Percentiles rank a stretch among this genome's conserved stretches.
phyloP scores from a whole-genome alignment of 2,888 invertebrate genomes.

The Limnephilus marmoratus region DNA sequence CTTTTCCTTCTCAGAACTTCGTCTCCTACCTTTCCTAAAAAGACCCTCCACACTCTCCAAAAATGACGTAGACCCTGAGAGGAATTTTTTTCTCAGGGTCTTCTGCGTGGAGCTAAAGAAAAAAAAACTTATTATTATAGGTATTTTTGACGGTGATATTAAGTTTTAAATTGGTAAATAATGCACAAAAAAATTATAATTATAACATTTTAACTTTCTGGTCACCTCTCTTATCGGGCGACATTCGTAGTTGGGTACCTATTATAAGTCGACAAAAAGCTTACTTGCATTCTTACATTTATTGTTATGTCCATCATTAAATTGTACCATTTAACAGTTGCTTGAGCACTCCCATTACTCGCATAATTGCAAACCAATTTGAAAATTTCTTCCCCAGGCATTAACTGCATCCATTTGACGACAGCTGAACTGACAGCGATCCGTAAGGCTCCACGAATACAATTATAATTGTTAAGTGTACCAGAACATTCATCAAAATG shows the following conservation, averaged over 20 bases:
- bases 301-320: not conserved
- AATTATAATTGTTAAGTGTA: not conserved
- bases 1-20: too few relatives aligned
- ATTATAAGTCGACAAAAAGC: not conserved
- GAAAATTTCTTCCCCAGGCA: conserved; percentile 10
- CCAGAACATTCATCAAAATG: not conserved
- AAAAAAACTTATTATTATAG: too few relatives aligned
- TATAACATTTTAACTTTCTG: too few relatives aligned
- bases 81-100: too few relatives aligned
- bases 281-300: not conserved
- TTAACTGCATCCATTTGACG: conserved; percentile 30
- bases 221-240: not conserved
- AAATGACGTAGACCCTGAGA: too few relatives aligned
- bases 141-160: too few relatives aligned
- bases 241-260: not conserved
- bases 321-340: not conserved
- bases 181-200: too few relatives aligned
- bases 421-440: conserved; percentile 27
- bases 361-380: not conserved
- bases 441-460: not conserved
- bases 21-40: too few relatives aligned
- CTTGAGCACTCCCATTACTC: not conserved
- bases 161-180: too few relatives aligned
- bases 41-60: too few relatives aligned
- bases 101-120: too few relatives aligned